phyloP scores from a whole-genome alignment of 2,113 vertebrate genomes.

The Mobula birostris region DNA sequence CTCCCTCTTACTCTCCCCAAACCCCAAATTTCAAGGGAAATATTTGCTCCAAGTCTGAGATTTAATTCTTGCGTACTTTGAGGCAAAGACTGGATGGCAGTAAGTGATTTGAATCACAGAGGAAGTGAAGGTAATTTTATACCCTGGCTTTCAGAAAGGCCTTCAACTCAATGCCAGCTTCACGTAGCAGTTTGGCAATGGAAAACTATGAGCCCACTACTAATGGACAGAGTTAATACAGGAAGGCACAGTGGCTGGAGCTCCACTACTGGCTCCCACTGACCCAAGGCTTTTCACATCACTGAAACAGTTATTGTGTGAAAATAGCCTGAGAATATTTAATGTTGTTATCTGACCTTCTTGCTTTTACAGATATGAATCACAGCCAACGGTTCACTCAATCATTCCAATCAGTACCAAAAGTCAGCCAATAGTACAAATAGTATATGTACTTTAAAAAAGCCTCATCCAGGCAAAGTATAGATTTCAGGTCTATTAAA shows the following conservation, averaged over 20 bases:
- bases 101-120: neutral
- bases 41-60: neutral
- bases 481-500: neutral
- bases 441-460: neutral
- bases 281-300: neutral
- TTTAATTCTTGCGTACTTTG: neutral
- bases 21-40: neutral
- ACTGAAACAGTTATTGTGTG: neutral
- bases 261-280: neutral
- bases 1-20: too few relatives aligned
- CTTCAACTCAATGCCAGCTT: neutral
- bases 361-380: neutral
- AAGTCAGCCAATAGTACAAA: neutral
- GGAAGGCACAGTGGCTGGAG: neutral
- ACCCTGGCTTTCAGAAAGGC: neutral
- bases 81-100: neutral
- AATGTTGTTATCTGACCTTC: neutral
- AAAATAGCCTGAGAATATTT: neutral
- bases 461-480: neutral
- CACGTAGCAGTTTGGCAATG: neutral
- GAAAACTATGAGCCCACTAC: neutral
- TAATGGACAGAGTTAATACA: neutral
- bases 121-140: neutral
- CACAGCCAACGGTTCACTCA: neutral
- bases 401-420: neutral